Conservation (phyloP, 2,888 invertebrate genomes). For the Drosophila paramelanica region DNA sequence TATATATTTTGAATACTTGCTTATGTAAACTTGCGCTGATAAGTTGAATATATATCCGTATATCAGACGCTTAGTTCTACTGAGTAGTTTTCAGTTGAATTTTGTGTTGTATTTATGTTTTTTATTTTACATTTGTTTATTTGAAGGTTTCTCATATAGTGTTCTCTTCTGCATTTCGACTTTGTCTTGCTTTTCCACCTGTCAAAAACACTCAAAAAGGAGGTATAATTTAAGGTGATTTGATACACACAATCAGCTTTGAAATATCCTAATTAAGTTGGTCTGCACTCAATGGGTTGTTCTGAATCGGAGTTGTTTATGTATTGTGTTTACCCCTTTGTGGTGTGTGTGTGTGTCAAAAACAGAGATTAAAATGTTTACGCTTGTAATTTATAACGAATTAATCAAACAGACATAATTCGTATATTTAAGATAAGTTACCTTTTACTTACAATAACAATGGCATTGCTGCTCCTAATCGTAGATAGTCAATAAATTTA, state of each 20-base stretch:
- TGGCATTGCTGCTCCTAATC: neutral
- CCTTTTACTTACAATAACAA: neutral
- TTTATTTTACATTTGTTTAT: too few species aligned
- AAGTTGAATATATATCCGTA: too few species aligned
- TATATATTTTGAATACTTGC: conserved; percentile 1
- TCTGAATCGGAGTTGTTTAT: conserved; percentile 33
- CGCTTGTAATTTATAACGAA: conserved; percentile 38
- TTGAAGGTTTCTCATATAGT: neutral
- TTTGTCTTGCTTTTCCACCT: conserved; percentile 20
- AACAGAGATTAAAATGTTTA: conserved; percentile 41
- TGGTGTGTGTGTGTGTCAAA: conserved; percentile 28
- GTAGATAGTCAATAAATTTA: neutral
- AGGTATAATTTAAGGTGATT: conserved; percentile 45
- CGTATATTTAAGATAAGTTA: neutral
- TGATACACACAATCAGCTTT: conserved; percentile 37
- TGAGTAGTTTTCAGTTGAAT: neutral
- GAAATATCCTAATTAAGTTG: conserved; percentile 40
- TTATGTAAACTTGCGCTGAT: neutral
- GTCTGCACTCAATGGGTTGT: conserved; percentile 52
- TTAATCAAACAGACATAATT: conserved; percentile 48
- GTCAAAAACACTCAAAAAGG: conserved; percentile 32
- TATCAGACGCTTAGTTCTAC: too few species aligned
- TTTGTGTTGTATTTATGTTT: neutral
- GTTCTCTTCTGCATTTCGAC: neutral
- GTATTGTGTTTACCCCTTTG: conserved; percentile 34